Evolutionary conservation across 2,888 invertebrate genomes (phyloP).

Genomic region (Orthosia gothica): DNA sequence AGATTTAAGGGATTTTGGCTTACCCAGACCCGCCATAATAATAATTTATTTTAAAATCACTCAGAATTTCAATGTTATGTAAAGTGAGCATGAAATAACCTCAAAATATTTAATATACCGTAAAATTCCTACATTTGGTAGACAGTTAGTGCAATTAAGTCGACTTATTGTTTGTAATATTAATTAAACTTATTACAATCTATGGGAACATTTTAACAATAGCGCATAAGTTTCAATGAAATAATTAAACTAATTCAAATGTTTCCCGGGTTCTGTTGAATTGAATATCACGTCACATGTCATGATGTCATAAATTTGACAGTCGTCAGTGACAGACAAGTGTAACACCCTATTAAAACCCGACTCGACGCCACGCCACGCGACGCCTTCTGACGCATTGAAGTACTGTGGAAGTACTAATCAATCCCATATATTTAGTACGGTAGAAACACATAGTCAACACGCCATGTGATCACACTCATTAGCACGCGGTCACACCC

Average conservation of each 20-base stretch:
- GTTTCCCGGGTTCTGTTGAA: slow-evolving; percentile 54
- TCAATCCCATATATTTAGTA: too few relatives aligned
- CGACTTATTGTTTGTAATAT: not conserved
- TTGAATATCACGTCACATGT: not conserved
- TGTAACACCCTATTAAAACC: too few relatives aligned
- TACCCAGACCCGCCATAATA: slow-evolving; percentile 64
- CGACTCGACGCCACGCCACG: too few relatives aligned
- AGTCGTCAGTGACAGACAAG: too few relatives aligned
- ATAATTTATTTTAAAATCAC: slow-evolving; percentile 23
- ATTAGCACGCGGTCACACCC: too few relatives aligned
- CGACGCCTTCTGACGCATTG: too few relatives aligned
- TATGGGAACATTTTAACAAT: not conserved
- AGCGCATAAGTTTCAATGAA: not conserved
- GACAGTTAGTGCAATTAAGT: not conserved
- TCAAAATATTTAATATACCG: slow-evolving; percentile 35
- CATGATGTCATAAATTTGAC: too few relatives aligned
- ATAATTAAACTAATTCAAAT: slow-evolving; percentile 37
- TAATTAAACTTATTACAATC: not conserved
- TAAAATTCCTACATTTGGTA: slow-evolving; percentile 3
- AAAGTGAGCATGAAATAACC: slow-evolving; percentile 61
- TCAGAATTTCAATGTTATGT: slow-evolving; percentile 49
- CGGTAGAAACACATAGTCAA: too few relatives aligned
- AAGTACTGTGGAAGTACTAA: too few relatives aligned
- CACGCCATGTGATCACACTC: too few relatives aligned
- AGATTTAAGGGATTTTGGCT: slow-evolving; percentile 68